Evolutionary conservation across 2,113 vertebrate species (phyloP).

Genomic region (Panurus biarmicus): DNA sequence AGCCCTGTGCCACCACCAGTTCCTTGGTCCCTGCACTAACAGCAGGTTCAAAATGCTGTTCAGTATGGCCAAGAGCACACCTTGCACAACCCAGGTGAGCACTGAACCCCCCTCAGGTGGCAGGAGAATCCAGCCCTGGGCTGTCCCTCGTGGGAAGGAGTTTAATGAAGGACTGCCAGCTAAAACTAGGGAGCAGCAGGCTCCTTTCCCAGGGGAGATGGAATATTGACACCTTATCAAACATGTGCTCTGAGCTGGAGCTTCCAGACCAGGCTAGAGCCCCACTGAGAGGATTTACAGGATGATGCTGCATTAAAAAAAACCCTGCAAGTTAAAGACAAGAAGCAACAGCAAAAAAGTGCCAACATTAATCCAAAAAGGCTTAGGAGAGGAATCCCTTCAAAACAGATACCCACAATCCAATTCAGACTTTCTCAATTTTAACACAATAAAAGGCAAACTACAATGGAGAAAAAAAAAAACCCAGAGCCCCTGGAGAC

Average conservation of each 20-base stretch:
- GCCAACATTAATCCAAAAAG: neutral
- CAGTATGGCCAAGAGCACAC: accelerated
- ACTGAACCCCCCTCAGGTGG: accelerated
- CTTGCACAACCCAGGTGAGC: neutral
- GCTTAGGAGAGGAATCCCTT: neutral
- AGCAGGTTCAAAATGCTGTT: neutral
- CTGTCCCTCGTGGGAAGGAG: neutral
- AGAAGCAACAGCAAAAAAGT: neutral
- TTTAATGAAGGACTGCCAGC: neutral
- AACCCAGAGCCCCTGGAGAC: neutral
- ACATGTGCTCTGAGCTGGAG: neutral
- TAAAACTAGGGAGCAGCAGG: neutral
- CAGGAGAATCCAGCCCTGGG: neutral
- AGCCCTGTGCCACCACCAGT: neutral
- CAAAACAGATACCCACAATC: neutral
- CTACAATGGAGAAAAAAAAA: neutral
- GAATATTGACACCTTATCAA: neutral
- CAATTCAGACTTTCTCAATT: neutral
- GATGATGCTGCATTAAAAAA: neutral
- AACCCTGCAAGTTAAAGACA: neutral
- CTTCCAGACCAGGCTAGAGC: neutral
- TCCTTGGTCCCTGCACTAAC: neutral
- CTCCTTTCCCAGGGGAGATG: neutral
- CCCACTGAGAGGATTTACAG: neutral
- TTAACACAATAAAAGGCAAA: neutral